These are phyloP conservation scores for Nasonovia ribisnigri DNA, from an alignment of 2,888 invertebrate genomes.

Conservation along the genomic window DNA sequence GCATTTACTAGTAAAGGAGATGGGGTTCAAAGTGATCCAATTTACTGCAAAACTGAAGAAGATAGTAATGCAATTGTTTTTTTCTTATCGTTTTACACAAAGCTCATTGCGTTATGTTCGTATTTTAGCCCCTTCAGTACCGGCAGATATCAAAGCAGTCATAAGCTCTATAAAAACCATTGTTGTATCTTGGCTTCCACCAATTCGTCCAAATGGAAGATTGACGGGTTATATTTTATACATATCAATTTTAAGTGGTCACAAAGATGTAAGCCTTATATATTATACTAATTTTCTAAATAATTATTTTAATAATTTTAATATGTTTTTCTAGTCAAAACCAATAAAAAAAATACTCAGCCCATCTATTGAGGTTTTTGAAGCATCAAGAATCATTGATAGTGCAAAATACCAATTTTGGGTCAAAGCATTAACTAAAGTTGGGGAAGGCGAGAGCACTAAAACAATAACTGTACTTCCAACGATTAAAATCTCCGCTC, in stretches of 20 bases:
- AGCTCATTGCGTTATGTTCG: slow-evolving; percentile 26
- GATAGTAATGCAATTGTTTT: slow-evolving; percentile 76
- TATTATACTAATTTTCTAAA: neutral
- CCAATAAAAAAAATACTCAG: slow-evolving; percentile 82
- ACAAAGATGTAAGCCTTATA: slow-evolving; percentile 74
- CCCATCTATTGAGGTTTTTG: slow-evolving; percentile 79
- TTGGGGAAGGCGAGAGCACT: slow-evolving; percentile 87
- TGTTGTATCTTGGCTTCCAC: slow-evolving; percentile 90
- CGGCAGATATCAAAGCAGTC: slow-evolving; percentile 91
- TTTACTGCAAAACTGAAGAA: slow-evolving; percentile 90
- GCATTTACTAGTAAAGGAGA: slow-evolving; percentile 92
- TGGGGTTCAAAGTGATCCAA: slow-evolving; percentile 85
- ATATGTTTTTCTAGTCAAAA: slow-evolving; percentile 73
- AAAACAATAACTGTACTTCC: slow-evolving; percentile 83
- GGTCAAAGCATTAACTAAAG: slow-evolving; percentile 83
- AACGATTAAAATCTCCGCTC: slow-evolving; percentile 83
- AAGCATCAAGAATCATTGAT: slow-evolving; percentile 79
- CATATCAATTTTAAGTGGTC: slow-evolving; percentile 84
- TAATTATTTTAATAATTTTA: neutral
- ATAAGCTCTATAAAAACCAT: slow-evolving; percentile 88
- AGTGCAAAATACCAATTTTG: slow-evolving; percentile 81
- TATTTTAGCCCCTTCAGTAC: slow-evolving; percentile 85
- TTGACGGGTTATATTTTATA: slow-evolving; percentile 87
- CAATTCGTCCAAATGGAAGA: slow-evolving; percentile 85
- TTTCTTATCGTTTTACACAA: neutral